phyloP scores from a whole-genome alignment of 92 coral and sea anemone species.

The Siderastrea siderea region DNA sequence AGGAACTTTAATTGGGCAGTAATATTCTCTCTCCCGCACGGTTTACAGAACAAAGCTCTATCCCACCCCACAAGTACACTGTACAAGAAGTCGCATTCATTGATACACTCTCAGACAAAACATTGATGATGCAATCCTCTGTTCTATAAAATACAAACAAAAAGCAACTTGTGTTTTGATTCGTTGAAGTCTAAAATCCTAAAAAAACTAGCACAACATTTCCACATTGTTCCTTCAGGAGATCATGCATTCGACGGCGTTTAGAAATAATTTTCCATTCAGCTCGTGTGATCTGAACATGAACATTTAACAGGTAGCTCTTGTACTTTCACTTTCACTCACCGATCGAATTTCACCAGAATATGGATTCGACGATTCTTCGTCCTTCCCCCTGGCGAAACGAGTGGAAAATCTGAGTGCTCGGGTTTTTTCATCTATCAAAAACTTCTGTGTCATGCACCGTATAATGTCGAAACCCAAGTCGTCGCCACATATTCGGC shows the following conservation, averaged over 20 bases:
- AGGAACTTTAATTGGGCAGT: too few species aligned
- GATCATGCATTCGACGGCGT: neutral
- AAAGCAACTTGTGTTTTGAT: neutral
- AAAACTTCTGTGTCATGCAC: conserved; percentile 52
- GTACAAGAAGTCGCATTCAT: too few species aligned
- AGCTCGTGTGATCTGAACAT: too few species aligned
- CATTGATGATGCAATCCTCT: conserved; percentile 19
- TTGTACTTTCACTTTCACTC: conserved; percentile 46
- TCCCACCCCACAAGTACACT: neutral
- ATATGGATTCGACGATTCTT: conserved; percentile 48
- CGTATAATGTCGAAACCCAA: conserved; percentile 70
- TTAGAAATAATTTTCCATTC: neutral
- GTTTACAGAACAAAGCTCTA: neutral
- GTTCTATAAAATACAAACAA: neutral
- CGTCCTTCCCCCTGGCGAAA: conserved; percentile 62
- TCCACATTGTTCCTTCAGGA: neutral
- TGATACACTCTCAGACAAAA: neutral
- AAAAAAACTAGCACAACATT: neutral
- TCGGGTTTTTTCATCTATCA: conserved; percentile 43
- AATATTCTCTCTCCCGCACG: neutral
- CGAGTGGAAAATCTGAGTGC: conserved; percentile 27
- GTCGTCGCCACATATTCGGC: conserved; percentile 1
- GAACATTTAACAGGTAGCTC: too few species aligned
- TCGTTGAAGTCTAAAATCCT: neutral
- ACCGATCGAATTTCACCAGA: conserved; percentile 78